Evolutionary conservation across 2,888 invertebrate genomes (phyloP).

Genomic region (Eremobia ochroleuca): DNA sequence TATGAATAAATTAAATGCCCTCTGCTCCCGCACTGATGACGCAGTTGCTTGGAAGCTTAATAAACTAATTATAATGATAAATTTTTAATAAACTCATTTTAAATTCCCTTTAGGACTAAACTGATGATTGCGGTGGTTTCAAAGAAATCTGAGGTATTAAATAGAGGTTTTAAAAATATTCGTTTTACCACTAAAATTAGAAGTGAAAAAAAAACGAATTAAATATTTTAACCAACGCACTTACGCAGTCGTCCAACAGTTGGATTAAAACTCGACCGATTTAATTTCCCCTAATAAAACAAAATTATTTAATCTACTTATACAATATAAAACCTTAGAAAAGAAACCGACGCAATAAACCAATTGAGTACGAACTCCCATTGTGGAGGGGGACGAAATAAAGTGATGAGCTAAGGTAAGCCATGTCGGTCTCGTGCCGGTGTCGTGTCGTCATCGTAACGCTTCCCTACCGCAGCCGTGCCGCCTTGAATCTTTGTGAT

Average conservation of each 20-base stretch:
- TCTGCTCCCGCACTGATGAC: neutral
- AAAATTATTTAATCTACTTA: slow-evolving; percentile 15
- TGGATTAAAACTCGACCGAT: neutral
- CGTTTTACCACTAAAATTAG: neutral
- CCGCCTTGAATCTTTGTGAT: slow-evolving; percentile 57
- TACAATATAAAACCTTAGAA: slow-evolving; percentile 21
- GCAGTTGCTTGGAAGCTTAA: neutral
- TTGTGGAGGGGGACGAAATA: slow-evolving; percentile 23
- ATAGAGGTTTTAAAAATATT: neutral
- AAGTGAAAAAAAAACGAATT: neutral
- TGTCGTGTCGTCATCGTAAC: slow-evolving; percentile 12
- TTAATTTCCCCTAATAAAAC: neutral
- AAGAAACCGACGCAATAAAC: slow-evolving; percentile 33
- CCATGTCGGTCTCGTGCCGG: neutral
- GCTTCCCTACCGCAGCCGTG: slow-evolving; percentile 26
- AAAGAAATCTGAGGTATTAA: neutral
- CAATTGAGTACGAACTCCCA: slow-evolving; percentile 22
- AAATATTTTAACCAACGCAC: neutral
- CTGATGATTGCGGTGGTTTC: neutral
- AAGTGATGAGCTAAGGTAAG: slow-evolving; percentile 33
- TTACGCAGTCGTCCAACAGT: neutral
- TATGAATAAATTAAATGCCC: slow-evolving; percentile 5
- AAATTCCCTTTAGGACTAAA: neutral
- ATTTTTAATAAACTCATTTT: slow-evolving; percentile 6
- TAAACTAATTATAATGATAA: neutral